A percentile compares a stretch with the other conserved stretches of the same genome.
These are phyloP conservation scores for Alentia gelatinosa DNA, from an alignment of 2,888 invertebrate species.

Conservation along the genomic window DNA sequence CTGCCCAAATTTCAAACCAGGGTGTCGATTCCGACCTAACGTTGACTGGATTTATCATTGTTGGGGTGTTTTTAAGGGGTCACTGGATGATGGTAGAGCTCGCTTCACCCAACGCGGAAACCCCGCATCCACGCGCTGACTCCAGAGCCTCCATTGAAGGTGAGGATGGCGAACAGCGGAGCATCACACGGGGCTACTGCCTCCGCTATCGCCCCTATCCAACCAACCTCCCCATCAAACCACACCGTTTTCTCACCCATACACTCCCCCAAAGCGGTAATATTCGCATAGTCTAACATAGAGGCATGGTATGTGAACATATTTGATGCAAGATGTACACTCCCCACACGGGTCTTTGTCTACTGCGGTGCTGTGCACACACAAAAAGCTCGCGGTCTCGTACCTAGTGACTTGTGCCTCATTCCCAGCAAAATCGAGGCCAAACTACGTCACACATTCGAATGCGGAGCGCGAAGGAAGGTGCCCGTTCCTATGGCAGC, in stretches of 20 bases:
- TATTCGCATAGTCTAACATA: neutral
- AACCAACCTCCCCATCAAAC: too few species aligned
- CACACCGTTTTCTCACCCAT: neutral
- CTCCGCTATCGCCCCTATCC: neutral
- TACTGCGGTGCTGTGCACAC: neutral
- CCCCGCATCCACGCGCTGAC: neutral
- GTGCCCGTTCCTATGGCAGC: slow-evolving; percentile 16
- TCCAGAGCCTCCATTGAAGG: neutral
- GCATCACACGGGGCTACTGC: neutral
- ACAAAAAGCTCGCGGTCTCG: slow-evolving; percentile 26
- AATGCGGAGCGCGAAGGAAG: slow-evolving; percentile 42
- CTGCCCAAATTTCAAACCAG: too few species aligned
- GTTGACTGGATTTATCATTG: neutral
- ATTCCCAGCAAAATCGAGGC: slow-evolving; percentile 50
- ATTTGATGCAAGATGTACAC: neutral
- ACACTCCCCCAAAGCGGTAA: neutral
- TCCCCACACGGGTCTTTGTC: neutral
- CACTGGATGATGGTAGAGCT: neutral
- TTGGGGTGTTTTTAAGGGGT: neutral
- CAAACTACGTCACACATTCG: slow-evolving; percentile 51
- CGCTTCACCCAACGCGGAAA: neutral
- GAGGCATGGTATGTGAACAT: neutral
- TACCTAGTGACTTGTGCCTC: slow-evolving; percentile 35
- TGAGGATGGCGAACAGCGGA: neutral
- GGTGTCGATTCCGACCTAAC: neutral